phyloP scores from a whole-genome alignment of 2,888 invertebrate genomes.

The Epistrophella euchroma region DNA sequence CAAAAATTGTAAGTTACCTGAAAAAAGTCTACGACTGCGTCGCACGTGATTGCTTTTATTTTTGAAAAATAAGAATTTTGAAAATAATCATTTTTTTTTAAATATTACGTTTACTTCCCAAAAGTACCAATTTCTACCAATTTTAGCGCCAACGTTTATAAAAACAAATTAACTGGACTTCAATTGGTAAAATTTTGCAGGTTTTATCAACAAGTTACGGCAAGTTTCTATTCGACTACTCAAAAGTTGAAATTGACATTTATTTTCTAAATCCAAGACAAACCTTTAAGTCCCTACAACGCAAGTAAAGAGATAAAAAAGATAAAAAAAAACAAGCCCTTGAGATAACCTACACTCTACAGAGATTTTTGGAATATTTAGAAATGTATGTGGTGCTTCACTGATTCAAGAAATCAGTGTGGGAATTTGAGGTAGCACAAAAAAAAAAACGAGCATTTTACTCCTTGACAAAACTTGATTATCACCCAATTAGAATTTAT shows the following conservation, averaged over 20 bases:
- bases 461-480: conserved; percentile 50
- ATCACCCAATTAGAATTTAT: conserved; percentile 61
- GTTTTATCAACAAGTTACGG: too few relatives aligned
- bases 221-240: too few relatives aligned
- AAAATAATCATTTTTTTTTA: too few relatives aligned
- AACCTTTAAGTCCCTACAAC: background rate
- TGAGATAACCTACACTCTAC: conserved; percentile 11
- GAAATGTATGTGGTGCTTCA: conserved; percentile 7
- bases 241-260: background rate
- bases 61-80: background rate
- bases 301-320: conserved; percentile 3
- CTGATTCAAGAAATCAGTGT: conserved; percentile 42
- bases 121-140: too few relatives aligned
- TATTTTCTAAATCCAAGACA: background rate
- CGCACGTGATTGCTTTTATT: background rate
- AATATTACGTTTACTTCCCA: too few relatives aligned
- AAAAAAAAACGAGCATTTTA: conserved; percentile 39
- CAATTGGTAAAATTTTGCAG: too few relatives aligned
- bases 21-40: background rate
- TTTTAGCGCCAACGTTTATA: too few relatives aligned
- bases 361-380: conserved; percentile 19
- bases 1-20: background rate
- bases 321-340: conserved; percentile 6
- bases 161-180: too few relatives aligned
- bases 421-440: conserved; percentile 19